These are phyloP conservation scores for Lochmaea crataegi DNA, from an alignment of 2,888 invertebrate species.

Conservation along the genomic window DNA sequence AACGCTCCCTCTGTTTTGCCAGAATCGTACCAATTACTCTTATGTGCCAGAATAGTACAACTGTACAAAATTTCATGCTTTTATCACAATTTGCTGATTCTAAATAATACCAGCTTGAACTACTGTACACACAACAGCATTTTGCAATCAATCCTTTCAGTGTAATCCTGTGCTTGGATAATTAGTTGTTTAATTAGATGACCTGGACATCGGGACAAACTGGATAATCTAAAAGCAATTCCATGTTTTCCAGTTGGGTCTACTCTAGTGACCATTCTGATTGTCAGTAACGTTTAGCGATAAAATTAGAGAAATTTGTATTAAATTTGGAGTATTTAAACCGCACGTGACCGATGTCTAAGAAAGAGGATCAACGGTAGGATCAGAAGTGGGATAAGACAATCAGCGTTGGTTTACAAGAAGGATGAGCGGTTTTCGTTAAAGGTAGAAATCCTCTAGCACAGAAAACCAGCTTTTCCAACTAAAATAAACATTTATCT, in stretches of 20 bases:
- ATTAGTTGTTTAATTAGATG: conserved; percentile 43
- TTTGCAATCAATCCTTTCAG: no score
- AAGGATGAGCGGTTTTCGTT: conserved; percentile 53
- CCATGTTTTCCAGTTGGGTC: conserved; percentile 41
- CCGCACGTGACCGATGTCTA: background rate
- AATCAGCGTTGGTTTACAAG: conserved; percentile 51
- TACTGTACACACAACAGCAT: no score
- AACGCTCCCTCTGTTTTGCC: no score
- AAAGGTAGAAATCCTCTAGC: conserved; percentile 43
- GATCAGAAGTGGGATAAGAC: conserved; percentile 53
- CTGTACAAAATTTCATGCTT: no score
- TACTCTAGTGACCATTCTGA: conserved; percentile 11
- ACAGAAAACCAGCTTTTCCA: conserved; percentile 43
- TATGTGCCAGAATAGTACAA: no score
- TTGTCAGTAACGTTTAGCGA: conserved; percentile 20
- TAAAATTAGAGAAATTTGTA: background rate
- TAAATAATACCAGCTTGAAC: no score
- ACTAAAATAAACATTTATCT: conserved; percentile 59
- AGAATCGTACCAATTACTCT: no score
- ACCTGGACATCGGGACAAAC: conserved; percentile 49
- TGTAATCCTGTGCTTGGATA: conserved; percentile 25
- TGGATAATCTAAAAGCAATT: conserved; percentile 52
- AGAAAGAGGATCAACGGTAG: conserved; percentile 49
- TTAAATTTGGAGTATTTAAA: background rate
- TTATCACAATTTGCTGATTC: no score